phyloP scores from a whole-genome alignment of 2,888 invertebrate species.

The Morpho deidamia region DNA sequence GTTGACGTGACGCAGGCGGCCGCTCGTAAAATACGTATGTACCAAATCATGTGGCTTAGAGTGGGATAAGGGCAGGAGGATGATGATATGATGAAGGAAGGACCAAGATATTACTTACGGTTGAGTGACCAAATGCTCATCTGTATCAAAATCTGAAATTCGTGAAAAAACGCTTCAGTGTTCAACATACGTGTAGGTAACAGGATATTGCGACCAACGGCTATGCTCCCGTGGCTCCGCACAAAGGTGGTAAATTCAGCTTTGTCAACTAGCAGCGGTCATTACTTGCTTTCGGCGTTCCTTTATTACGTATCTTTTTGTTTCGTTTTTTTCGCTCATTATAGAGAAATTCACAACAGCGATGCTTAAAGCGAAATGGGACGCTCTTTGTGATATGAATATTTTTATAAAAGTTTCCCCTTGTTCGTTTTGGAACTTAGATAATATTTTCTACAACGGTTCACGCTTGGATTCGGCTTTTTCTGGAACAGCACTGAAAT shows the following conservation, averaged over 20 bases:
- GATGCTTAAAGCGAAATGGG: background rate
- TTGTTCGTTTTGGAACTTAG: too few relatives aligned
- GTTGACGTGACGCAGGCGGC: too few relatives aligned
- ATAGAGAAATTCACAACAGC: background rate
- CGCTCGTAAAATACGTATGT: too few relatives aligned
- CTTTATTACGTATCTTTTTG: constrained; percentile 24
- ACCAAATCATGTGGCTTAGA: too few relatives aligned
- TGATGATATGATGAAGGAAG: too few relatives aligned
- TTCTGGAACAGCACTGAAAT: too few relatives aligned
- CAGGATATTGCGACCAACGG: constrained; percentile 57
- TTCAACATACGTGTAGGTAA: constrained; percentile 36
- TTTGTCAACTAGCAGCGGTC: constrained; percentile 51
- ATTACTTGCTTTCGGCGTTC: constrained; percentile 16
- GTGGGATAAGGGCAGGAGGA: too few relatives aligned
- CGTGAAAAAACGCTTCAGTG: constrained; percentile 21
- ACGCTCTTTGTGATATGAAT: background rate
- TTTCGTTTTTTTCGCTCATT: constrained; percentile 18
- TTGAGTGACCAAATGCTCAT: too few relatives aligned
- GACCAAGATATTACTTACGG: too few relatives aligned
- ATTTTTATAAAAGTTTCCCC: background rate
- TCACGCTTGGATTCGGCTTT: too few relatives aligned
- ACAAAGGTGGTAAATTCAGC: constrained; percentile 55
- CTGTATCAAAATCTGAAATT: background rate
- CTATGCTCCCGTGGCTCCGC: constrained; percentile 47
- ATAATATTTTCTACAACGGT: too few relatives aligned